A percentile compares a stretch with the other conserved stretches of the same genome.
These are phyloP conservation scores for Micronycteris hirsuta DNA, from an alignment of 2,113 vertebrate genomes.

Conservation along the genomic window DNA sequence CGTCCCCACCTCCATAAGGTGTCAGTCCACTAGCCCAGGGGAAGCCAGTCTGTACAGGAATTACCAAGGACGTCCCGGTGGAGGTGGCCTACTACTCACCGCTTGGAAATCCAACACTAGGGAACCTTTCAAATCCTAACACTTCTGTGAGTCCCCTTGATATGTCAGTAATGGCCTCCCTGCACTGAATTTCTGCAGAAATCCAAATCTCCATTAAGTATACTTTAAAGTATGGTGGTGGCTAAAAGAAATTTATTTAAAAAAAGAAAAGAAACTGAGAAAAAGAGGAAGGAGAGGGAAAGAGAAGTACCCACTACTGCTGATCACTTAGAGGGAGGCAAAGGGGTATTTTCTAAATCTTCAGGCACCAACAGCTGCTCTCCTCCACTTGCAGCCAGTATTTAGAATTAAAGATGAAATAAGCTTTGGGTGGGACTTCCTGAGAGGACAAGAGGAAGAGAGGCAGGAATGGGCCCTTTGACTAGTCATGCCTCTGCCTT, in stretches of 20 bases:
- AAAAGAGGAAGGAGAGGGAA: neutral
- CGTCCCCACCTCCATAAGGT: fast-evolving
- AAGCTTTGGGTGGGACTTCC: neutral
- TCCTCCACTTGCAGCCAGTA: neutral
- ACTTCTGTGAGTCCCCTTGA: neutral
- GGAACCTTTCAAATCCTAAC: neutral
- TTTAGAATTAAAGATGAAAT: neutral
- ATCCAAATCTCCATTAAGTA: neutral
- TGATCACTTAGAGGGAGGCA: neutral
- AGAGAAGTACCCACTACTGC: neutral
- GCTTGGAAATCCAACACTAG: neutral
- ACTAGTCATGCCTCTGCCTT: neutral
- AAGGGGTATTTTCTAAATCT: neutral
- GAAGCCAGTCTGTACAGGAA: neutral
- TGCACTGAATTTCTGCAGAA: neutral
- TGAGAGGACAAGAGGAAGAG: neutral
- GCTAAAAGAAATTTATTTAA: neutral
- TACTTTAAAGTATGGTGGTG: neutral
- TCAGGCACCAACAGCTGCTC: neutral
- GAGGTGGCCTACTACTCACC: neutral
- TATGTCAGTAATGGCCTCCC: neutral
- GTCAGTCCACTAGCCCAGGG: neutral
- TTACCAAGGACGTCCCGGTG: neutral
- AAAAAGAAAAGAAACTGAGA: neutral
- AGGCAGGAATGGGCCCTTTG: neutral